These are phyloP conservation scores for Anisognathus igniventris DNA, from an alignment of 2,797 vertebrate genomes.

Conservation along the genomic window DNA sequence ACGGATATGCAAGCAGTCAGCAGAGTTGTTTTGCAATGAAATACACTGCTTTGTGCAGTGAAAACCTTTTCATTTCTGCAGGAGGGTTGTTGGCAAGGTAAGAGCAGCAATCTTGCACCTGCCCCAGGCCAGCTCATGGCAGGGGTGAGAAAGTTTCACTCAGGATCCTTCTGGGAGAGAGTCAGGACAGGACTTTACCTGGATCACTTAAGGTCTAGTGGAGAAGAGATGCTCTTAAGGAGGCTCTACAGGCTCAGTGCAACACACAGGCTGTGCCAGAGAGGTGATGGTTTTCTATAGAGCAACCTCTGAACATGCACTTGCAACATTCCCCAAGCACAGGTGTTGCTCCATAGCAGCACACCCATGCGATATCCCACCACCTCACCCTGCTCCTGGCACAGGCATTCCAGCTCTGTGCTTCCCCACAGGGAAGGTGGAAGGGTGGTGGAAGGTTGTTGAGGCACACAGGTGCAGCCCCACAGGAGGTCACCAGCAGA, in stretches of 20 bases:
- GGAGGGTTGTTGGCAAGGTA: not conserved
- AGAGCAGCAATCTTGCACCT: not conserved
- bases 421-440: not conserved
- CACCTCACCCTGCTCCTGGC: rapidly evolving
- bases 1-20: not conserved
- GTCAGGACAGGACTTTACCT: not conserved
- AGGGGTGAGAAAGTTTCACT: not conserved
- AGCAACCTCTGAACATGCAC: rapidly evolving
- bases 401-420: not conserved
- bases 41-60: not conserved
- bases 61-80: not conserved
- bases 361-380: too few relatives aligned
- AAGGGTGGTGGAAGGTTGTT: rapidly evolving
- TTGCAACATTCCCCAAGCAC: not conserved
- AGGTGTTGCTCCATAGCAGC: not conserved
- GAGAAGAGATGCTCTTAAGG: not conserved
- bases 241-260: not conserved
- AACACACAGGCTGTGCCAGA: not conserved
- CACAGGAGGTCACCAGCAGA: rapidly evolving
- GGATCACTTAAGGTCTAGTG: not conserved
- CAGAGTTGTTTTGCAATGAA: not conserved
- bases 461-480: not conserved
- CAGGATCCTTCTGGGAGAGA: not conserved
- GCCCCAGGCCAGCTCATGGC: not conserved
- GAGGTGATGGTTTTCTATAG: rapidly evolving